Conservation (phyloP, 2,113 vertebrate species). For the Tenrec ecaudatus region DNA sequence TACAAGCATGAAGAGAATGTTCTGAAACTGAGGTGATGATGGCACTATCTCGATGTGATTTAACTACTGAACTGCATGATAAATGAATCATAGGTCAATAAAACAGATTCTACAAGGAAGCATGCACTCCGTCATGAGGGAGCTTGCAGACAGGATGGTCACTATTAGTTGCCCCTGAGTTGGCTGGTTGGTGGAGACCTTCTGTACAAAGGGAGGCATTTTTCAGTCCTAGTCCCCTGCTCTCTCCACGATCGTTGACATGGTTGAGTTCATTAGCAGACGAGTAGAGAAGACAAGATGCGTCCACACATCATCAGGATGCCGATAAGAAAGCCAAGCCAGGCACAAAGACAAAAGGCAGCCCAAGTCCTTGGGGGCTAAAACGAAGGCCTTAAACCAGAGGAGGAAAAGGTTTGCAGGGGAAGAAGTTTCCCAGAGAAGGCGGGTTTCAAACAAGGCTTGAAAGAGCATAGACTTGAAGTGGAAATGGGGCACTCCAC, state of each 20-base stretch:
- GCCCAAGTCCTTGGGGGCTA: background rate
- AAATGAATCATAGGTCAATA: no score
- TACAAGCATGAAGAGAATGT: no score
- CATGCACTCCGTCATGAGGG: background rate
- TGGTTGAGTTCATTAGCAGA: background rate
- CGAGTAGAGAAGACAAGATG: background rate
- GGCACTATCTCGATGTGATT: no score
- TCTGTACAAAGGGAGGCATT: background rate
- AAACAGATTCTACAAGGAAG: no score
- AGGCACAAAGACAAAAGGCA: background rate
- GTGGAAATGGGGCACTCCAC: background rate
- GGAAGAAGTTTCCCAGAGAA: background rate
- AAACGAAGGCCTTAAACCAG: background rate
- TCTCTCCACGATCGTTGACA: background rate
- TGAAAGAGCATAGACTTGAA: background rate
- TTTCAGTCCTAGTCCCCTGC: background rate
- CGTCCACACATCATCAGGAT: background rate
- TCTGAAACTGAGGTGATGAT: no score
- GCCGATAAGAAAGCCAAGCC: background rate
- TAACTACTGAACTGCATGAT: no score
- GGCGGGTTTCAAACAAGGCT: background rate
- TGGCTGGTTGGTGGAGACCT: background rate
- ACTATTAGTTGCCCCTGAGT: background rate
- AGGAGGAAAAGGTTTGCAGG: background rate
- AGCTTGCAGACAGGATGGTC: background rate